Conservation (phyloP, 2,888 invertebrate species). For the Mythimna pallens region DNA sequence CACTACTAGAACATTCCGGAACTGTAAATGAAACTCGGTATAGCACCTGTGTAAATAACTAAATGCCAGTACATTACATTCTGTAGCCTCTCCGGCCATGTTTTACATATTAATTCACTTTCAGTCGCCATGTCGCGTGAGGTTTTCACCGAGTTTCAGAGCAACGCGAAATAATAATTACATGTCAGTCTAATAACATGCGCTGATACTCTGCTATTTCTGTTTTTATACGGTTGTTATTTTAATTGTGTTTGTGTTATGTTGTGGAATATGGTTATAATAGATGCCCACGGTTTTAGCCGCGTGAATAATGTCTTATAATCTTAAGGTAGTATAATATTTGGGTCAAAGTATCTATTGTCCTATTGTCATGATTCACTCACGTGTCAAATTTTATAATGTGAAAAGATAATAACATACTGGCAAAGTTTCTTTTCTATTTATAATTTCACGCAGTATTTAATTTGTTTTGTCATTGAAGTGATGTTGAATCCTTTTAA, state of each 20-base stretch:
- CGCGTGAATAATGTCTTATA: background rate
- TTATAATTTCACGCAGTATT: background rate
- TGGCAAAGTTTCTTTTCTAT: background rate
- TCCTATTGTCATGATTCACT: background rate
- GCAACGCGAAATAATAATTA: constrained; percentile 48
- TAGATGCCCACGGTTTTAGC: background rate
- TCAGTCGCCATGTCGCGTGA: constrained; percentile 62
- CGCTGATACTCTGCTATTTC: constrained; percentile 29
- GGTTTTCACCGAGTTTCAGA: constrained; percentile 65
- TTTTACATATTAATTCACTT: constrained; percentile 73
- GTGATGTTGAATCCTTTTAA: background rate
- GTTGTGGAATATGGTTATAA: background rate
- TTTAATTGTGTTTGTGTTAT: constrained; percentile 12
- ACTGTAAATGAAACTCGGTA: constrained; percentile 50
- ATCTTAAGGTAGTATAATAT: background rate
- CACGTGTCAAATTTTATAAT: background rate
- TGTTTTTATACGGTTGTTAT: constrained; percentile 23
- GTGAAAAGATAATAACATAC: background rate
- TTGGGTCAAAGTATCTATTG: background rate
- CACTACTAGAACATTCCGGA: constrained; percentile 46
- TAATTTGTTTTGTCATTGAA: background rate
- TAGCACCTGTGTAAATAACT: constrained; percentile 50
- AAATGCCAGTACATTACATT: constrained; percentile 36
- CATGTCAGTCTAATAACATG: constrained; percentile 37
- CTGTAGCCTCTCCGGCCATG: constrained; percentile 30